Base-by-base conservation (phyloP, 2,888 invertebrate genomes). In the Sphaerophoria taeniata region DNA sequence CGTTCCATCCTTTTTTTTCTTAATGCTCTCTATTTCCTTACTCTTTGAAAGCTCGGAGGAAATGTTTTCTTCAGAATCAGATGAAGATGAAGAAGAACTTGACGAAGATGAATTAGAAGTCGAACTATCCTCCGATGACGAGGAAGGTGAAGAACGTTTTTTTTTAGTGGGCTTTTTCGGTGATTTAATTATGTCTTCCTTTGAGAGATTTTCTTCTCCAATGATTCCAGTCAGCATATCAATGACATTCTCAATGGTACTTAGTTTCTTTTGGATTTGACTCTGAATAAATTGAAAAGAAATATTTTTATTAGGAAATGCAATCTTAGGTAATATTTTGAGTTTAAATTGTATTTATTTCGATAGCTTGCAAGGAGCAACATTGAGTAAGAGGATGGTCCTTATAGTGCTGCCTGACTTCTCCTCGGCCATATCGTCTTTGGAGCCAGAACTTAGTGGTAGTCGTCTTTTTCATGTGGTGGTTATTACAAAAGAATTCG, bases 161-260 rank as follows among this genome's bases (percentile, higher is more conserved):
- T n/a, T 88, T 58, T 65, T 76, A 7, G 87, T 65, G 7, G 80
- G 69, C 14, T 85, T 85, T 14, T 58, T 85, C 7, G 80, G 79
- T 1, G 85, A 80, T 70, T 87, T 87, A 4, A 84, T 72, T 5
- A 65, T 63, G 36, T 83, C 69, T 31, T 88, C 87, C 47, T 90
- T 90, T 0, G 90, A 89, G 7, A 89, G 87, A 47, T 90, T 90
- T 39, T 95, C 95, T 88, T 96, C 96, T 0, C 96, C 96, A 89
- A 97, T 96, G 90, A 97, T 96, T 45, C 95, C 95, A 81, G 96
- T 96, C 89, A 97, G 93, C 96, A 97, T 97, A 90, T 97, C 97
- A 89, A 97, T 96, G 31, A 97, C 97, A 91, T 96, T 96, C 92
- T 95, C 95, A 90, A 97, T 96, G 0, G 97, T 96, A 92, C 96